A percentile compares a stretch with the other conserved stretches of the same genome.
Conservation (phyloP, 2,888 invertebrate genomes). For the Cheilosia impressa region DNA sequence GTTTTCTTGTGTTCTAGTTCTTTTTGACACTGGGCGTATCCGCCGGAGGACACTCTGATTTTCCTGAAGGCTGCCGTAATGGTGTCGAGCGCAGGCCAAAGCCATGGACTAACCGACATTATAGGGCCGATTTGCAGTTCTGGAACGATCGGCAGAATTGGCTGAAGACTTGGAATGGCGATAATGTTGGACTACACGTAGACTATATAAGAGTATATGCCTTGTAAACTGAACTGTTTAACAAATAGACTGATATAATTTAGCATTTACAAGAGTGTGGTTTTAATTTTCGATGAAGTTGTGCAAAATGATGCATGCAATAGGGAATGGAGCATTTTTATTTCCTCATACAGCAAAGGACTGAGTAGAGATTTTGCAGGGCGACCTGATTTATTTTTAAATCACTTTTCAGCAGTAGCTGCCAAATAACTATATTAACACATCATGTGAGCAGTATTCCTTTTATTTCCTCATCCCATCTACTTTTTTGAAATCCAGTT, state of each 20-base stretch:
- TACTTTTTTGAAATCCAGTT: no score
- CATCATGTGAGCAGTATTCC: no score
- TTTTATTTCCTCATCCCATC: no score
- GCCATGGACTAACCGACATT: conserved; percentile 89
- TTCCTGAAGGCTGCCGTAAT: conserved; percentile 85
- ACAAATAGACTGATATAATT: conserved; percentile 38
- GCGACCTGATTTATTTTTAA: no score
- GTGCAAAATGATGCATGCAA: no score
- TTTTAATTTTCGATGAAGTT: no score
- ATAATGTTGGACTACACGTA: conserved; percentile 82
- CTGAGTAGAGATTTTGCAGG: no score
- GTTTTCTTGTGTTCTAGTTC: conserved; percentile 85
- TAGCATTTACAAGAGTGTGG: not conserved
- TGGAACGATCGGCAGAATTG: conserved; percentile 88
- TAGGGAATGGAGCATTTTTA: no score
- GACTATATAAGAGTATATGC: conserved; percentile 82
- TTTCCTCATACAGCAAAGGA: no score
- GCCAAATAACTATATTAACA: no score
- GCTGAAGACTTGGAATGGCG: conserved; percentile 88
- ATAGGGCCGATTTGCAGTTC: conserved; percentile 88
- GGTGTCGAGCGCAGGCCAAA: conserved; percentile 83
- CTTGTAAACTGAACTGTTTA: not conserved
- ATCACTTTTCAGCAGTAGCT: no score
- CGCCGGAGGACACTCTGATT: conserved; percentile 90
- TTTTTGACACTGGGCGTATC: conserved; percentile 90